Evolutionary conservation across 2,888 invertebrate species (phyloP), one percentile per base, ranked within the genome.

Genomic region (Heliconius ethilla): DNA sequence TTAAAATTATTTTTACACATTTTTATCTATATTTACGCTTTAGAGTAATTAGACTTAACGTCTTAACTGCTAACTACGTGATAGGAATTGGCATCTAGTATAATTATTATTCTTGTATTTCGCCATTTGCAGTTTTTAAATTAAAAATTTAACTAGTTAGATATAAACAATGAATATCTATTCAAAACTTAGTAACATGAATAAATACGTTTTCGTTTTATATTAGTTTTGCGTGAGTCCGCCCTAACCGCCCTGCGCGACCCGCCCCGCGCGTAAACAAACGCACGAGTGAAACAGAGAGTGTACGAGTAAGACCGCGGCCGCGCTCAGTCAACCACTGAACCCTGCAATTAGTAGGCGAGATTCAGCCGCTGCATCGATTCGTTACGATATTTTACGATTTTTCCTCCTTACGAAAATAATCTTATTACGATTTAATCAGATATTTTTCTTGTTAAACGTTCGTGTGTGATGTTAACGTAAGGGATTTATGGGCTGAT

Each of bases 331-430:
- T 83, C 86, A 85, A 85, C 88, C 89, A 87, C 85, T 88, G 86
- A 90, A 94, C 92, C 94, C 94, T 91, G 88, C 94, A 94, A 94
- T 94, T 94, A 94, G 94, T 94, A 91, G 91, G 89, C 92, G 91
- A 94, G 93, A 93, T 94, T 92, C 94, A 91, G 90, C 90, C 93
- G 94, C 88, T 91, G 92, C 92, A 94, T 93, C 94, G 91, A 93
- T 93, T 93, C 94, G 94, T 94, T 90, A 93, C 92, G 90, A 89
- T 90, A 91, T 93, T 93, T 93, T 92, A 89, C 84, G 86, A 87
- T 89, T 89, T 92, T 91, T 89, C 87, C 63, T 74, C 27, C 40
- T 63, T 51, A 51, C 7, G 51, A 0, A 51, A 51, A 51, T 22
- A 7, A 51, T 51, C 51, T 74, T 63, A 63, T 45, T 74, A 93